Percentiles rank a stretch among this genome's conserved stretches.
Conservation (phyloP, 2,113 vertebrate genomes). For the Nothoprocta perdicaria region DNA sequence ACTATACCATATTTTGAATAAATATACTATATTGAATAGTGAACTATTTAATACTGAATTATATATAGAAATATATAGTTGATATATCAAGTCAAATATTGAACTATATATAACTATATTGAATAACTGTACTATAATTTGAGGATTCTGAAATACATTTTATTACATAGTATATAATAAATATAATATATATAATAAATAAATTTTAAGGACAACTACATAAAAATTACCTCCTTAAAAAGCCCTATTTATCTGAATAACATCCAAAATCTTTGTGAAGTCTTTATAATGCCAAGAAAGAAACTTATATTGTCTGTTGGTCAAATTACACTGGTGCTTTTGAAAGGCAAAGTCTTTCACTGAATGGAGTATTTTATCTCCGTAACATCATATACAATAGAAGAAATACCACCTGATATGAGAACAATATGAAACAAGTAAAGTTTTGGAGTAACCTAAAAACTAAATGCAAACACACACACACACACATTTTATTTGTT, state of each 20-base stretch:
- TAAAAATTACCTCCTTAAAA: background rate
- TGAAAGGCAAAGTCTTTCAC: background rate
- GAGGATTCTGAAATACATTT: too few relatives aligned
- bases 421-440: background rate
- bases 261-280: background rate
- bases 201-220: too few relatives aligned
- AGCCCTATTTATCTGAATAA: slow-evolving; percentile 22
- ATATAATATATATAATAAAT: too few relatives aligned
- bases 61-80: too few relatives aligned
- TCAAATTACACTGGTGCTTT: background rate
- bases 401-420: background rate
- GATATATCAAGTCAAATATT: too few relatives aligned
- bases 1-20: background rate
- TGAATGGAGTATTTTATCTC: background rate
- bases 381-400: background rate
- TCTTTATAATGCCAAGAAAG: background rate
- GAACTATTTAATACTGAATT: too few relatives aligned
- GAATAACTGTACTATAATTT: background rate
- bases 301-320: background rate
- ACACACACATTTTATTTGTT: background rate
- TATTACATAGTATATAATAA: too few relatives aligned
- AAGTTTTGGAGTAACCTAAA: background rate
- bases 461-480: too few relatives aligned
- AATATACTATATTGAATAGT: too few relatives aligned
- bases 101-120: background rate